A percentile compares a stretch with the other conserved stretches of the same genome.
Evolutionary conservation across 2,888 invertebrate genomes (phyloP).

Genomic region (Morinoia aosen): DNA sequence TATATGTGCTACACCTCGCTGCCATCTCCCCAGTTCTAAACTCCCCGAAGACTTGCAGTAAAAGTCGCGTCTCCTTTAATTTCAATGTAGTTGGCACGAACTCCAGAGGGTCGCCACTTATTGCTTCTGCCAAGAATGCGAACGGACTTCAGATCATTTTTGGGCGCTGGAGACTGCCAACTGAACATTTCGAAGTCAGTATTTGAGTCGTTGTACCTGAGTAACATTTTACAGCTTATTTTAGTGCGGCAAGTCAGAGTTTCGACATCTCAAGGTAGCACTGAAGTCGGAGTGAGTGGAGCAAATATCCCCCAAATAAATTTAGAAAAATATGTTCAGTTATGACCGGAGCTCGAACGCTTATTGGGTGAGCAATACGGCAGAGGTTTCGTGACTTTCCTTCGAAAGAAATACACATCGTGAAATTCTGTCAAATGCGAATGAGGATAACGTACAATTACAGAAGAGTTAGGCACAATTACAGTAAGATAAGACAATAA

Average conservation of each 20-base stretch:
- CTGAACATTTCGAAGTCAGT: neutral
- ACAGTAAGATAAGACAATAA: no score
- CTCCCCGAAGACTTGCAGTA: neutral
- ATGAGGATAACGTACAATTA: no score
- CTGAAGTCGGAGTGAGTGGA: neutral
- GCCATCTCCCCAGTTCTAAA: neutral
- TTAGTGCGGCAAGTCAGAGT: neutral
- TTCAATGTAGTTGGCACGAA: neutral
- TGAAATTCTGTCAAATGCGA: no score
- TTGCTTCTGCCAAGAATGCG: neutral
- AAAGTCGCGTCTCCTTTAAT: conserved; percentile 3
- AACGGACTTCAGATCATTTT: neutral
- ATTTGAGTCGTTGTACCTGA: neutral
- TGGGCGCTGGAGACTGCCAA: neutral
- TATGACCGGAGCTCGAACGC: neutral
- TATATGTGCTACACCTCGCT: neutral
- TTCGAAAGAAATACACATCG: neutral
- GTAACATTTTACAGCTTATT: neutral
- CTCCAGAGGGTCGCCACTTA: neutral
- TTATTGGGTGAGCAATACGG: neutral
- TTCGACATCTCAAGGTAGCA: neutral
- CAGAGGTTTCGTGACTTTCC: neutral
- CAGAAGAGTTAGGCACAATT: no score
- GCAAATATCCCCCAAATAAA: no score
- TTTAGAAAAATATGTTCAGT: neutral